phyloP scores from a whole-genome alignment of 2,888 invertebrate genomes.

The Papilio gigon region DNA sequence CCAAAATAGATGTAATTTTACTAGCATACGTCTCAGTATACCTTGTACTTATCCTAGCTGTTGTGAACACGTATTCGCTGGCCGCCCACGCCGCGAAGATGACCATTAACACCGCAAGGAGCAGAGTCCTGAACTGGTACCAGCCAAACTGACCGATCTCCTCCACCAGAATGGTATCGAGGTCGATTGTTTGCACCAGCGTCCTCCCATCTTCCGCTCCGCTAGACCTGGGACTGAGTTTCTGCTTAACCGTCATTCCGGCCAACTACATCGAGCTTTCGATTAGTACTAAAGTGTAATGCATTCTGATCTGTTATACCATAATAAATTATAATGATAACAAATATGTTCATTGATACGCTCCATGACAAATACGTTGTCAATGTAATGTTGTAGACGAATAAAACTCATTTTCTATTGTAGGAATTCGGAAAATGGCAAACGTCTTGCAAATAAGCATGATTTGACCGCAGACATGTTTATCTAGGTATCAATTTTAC shows the following conservation, averaged over 20 bases:
- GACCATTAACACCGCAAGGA: slow-evolving; percentile 54
- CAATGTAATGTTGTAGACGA: slow-evolving; percentile 15
- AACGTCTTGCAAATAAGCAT: neutral
- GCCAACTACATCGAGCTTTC: slow-evolving; percentile 11
- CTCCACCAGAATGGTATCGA: slow-evolving; percentile 65
- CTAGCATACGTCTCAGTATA: slow-evolving; percentile 43
- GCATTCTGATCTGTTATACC: slow-evolving; percentile 14
- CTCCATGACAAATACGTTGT: slow-evolving; percentile 9
- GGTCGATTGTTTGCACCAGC: slow-evolving; percentile 50
- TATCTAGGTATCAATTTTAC: too few relatives aligned
- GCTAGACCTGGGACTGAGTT: slow-evolving; percentile 13
- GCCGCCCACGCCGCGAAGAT: slow-evolving; percentile 63
- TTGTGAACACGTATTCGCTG: slow-evolving; percentile 69
- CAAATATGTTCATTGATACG: slow-evolving; percentile 27
- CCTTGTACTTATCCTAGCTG: slow-evolving; percentile 69
- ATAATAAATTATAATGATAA: slow-evolving; percentile 28
- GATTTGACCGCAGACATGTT: neutral
- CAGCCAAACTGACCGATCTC: slow-evolving; percentile 71
- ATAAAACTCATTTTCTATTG: neutral
- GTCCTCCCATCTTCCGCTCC: slow-evolving; percentile 31
- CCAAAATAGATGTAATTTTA: neutral
- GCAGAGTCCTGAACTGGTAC: slow-evolving; percentile 60
- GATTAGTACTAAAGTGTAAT: slow-evolving; percentile 14
- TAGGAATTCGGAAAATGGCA: neutral
- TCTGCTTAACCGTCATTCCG: slow-evolving; percentile 25